These are phyloP conservation scores for Alitta virens DNA, from an alignment of 2,888 invertebrate genomes.

Conservation along the genomic window DNA sequence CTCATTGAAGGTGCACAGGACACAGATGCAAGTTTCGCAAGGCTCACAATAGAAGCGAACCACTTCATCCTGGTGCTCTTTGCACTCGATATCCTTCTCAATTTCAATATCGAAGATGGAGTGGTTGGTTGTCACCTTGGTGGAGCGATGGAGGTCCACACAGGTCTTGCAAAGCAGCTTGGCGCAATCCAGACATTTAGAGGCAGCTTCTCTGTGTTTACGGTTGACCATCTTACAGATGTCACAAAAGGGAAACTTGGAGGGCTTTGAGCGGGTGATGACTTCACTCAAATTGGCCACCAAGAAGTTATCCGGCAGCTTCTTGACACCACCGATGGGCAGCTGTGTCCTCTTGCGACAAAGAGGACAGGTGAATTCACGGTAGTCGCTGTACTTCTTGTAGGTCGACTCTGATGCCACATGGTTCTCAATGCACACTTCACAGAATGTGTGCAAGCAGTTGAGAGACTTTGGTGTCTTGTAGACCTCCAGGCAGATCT, in stretches of 20 bases:
- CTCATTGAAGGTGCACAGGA: slow-evolving; percentile 57
- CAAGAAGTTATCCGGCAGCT: slow-evolving; percentile 58
- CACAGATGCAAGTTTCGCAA: slow-evolving; percentile 56
- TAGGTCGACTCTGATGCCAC: slow-evolving; percentile 56
- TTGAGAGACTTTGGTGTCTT: slow-evolving; percentile 53
- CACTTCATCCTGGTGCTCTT: slow-evolving; percentile 56
- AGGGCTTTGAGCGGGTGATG: slow-evolving; percentile 50
- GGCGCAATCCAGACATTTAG: slow-evolving; percentile 57
- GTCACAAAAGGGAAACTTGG: slow-evolving; percentile 56
- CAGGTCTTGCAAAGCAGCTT: slow-evolving; percentile 55
- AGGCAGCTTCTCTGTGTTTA: slow-evolving; percentile 53
- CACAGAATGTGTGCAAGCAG: slow-evolving; percentile 57
- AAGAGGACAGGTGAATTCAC: slow-evolving; percentile 57
- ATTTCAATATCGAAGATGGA: slow-evolving; percentile 57
- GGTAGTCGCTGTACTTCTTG: slow-evolving; percentile 57
- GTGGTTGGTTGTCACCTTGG: slow-evolving; percentile 55
- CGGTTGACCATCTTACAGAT: slow-evolving; percentile 55
- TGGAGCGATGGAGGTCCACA: slow-evolving; percentile 53
- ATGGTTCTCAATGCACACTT: slow-evolving; percentile 56
- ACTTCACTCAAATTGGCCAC: slow-evolving; percentile 55
- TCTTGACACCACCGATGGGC: slow-evolving; percentile 57
- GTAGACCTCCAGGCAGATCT: slow-evolving; percentile 55
- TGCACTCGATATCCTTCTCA: slow-evolving; percentile 57
- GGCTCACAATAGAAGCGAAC: slow-evolving; percentile 57
- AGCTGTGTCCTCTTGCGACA: slow-evolving; percentile 57